phyloP scores from a whole-genome alignment of 2,888 invertebrate species.

The Dermolepida albohirtum region DNA sequence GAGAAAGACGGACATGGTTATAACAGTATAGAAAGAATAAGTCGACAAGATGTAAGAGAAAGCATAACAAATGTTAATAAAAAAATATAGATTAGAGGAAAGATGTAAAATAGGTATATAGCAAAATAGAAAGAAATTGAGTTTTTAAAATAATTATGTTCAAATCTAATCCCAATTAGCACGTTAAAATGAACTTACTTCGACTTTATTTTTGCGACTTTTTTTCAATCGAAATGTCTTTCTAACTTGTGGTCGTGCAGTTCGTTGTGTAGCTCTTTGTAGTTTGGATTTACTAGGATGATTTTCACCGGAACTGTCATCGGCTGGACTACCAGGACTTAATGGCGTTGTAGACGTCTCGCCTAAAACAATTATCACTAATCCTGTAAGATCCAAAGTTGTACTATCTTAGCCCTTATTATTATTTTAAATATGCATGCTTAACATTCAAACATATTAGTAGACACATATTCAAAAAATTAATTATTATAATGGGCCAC shows the following conservation, averaged over 20 bases:
- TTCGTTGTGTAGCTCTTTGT: constrained; percentile 93
- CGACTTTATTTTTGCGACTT: constrained; percentile 78
- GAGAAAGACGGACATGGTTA: too few species aligned
- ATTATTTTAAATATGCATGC: constrained; percentile 5
- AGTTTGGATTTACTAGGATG: constrained; percentile 76
- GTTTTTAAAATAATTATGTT: too few species aligned
- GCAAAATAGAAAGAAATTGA: too few species aligned
- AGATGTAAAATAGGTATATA: too few species aligned
- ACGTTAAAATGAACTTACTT: constrained; percentile 66
- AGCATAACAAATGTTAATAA: too few species aligned
- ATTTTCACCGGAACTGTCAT: constrained; percentile 75
- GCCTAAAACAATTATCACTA: constrained; percentile 65
- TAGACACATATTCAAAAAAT: constrained; percentile 1
- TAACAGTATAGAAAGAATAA: too few species aligned
- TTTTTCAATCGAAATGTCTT: constrained; percentile 91
- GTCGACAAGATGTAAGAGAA: too few species aligned
- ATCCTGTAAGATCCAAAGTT: too few species aligned
- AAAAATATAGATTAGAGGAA: too few species aligned
- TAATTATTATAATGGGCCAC: not conserved
- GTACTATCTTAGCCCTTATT: too few species aligned
- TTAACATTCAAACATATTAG: constrained; percentile 2
- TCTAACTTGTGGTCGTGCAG: constrained; percentile 66
- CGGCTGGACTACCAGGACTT: constrained; percentile 78
- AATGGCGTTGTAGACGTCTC: constrained; percentile 81
- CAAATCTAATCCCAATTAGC: too few species aligned